Conservation (phyloP, 1,140 invertebrate species). For the Drosophila erecta region DNA sequence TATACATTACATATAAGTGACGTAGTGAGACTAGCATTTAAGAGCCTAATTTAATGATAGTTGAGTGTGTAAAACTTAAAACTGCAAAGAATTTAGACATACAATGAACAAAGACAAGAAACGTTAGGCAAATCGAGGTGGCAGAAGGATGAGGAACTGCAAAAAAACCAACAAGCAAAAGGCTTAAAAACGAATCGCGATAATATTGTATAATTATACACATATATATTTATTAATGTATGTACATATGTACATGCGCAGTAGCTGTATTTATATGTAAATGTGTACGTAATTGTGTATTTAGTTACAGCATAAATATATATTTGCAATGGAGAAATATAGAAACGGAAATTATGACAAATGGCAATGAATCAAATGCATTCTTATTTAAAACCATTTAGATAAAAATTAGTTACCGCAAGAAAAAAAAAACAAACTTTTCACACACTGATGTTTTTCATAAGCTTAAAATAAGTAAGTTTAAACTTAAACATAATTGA, state of each 20-base stretch:
- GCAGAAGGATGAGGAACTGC: slow-evolving; percentile 34
- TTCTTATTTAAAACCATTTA: slow-evolving; percentile 21
- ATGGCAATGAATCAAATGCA: slow-evolving; percentile 22
- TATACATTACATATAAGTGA: slow-evolving; percentile 58
- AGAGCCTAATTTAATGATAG: slow-evolving; percentile 74
- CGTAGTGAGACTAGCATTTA: slow-evolving; percentile 78
- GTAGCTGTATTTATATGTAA: slow-evolving; percentile 81
- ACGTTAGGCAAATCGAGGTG: slow-evolving; percentile 46
- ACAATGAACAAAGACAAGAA: slow-evolving; percentile 75
- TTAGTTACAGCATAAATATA: slow-evolving; percentile 76
- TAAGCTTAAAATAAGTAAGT: slow-evolving; percentile 1
- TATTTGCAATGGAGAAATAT: slow-evolving; percentile 75
- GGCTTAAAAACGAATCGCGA: slow-evolving; percentile 61
- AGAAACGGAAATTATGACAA: slow-evolving; percentile 43
- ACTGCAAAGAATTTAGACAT: slow-evolving; percentile 79
- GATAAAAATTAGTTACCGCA: neutral
- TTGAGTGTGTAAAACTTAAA: slow-evolving; percentile 67
- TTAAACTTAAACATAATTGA: slow-evolving; percentile 5
- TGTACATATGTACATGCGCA: slow-evolving; percentile 58
- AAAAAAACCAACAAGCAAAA: slow-evolving; percentile 55
- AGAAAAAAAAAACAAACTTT: neutral
- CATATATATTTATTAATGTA: slow-evolving; percentile 64
- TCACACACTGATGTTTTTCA: neutral
- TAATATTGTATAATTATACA: slow-evolving; percentile 82
- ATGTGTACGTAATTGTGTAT: slow-evolving; percentile 80